phyloP scores from a whole-genome alignment of 2,113 vertebrate species.

The Peromyscus polionotus region DNA sequence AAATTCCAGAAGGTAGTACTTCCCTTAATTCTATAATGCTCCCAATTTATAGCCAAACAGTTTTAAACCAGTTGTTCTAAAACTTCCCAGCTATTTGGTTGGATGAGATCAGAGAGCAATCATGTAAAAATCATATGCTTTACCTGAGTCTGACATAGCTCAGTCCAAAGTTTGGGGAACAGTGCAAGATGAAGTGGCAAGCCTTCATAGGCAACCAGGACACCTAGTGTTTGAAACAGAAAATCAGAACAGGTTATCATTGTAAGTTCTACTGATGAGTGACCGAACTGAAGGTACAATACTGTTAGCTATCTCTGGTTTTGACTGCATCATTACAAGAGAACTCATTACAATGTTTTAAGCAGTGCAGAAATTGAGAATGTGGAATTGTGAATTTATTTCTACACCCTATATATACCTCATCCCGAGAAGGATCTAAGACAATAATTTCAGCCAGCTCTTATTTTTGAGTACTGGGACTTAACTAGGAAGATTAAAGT shows the following conservation, averaged over 20 bases:
- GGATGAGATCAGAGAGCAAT: conserved; percentile 61
- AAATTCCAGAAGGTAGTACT: conserved; percentile 11
- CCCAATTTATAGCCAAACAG: conserved; percentile 13
- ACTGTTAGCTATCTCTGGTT: conserved; percentile 60
- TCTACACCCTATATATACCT: not conserved
- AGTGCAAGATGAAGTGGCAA: conserved; percentile 97
- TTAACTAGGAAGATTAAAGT: conserved; percentile 25
- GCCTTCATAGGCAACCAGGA: conserved; percentile 98
- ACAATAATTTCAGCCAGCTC: not conserved
- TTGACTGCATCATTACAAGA: conserved; percentile 49
- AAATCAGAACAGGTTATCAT: conserved; percentile 70
- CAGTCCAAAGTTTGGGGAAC: conserved; percentile 99
- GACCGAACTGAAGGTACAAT: conserved; percentile 55
- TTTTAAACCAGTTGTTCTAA: conserved; percentile 59
- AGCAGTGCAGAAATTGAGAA: conserved; percentile 50
- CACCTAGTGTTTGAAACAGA: conserved; percentile 90
- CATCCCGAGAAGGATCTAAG: conserved; percentile 29
- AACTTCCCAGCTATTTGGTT: conserved; percentile 41
- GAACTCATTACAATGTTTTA: conserved; percentile 57
- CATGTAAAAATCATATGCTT: conserved; percentile 72
- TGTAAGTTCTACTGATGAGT: conserved; percentile 59
- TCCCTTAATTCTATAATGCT: conserved; percentile 34
- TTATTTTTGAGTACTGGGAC: conserved; percentile 49
- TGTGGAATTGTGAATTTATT: conserved; percentile 20
- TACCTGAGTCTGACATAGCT: conserved; percentile 98